These are phyloP conservation scores for Melanchra persicariae DNA, from an alignment of 2,888 invertebrate species.

Conservation along the genomic window DNA sequence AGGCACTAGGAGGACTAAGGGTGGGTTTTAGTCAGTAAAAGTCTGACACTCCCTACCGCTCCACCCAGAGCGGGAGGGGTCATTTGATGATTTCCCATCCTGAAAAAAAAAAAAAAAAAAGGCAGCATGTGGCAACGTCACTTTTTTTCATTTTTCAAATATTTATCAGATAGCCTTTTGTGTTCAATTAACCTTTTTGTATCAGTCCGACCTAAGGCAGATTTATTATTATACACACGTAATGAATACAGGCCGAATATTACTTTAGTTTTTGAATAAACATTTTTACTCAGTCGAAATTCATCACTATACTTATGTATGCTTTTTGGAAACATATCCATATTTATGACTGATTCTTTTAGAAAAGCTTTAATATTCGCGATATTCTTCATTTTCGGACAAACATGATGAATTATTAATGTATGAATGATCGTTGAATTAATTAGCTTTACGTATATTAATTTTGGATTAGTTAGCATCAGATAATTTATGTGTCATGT, in stretches of 20 bases:
- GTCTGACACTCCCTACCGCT: too few species aligned
- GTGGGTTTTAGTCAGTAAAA: too few species aligned
- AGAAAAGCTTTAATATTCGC: background rate
- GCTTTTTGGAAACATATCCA: constrained; percentile 18
- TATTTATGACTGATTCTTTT: constrained; percentile 25
- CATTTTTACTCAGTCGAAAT: constrained; percentile 28
- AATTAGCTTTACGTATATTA: background rate
- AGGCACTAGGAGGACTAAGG: too few species aligned
- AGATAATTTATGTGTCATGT: background rate
- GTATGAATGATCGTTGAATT: constrained; percentile 4
- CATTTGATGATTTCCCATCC: too few species aligned
- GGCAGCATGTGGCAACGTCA: too few species aligned
- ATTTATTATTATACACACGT: background rate
- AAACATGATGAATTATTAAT: constrained; percentile 32
- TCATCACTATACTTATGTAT: constrained; percentile 19
- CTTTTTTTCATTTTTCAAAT: too few species aligned
- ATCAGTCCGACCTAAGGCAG: background rate
- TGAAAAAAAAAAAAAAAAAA: too few species aligned
- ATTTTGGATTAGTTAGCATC: background rate
- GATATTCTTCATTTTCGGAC: constrained; percentile 17
- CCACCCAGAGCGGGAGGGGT: too few species aligned
- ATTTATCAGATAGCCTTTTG: too few species aligned
- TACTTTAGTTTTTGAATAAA: constrained; percentile 35
- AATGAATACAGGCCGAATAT: background rate
- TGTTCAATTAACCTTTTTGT: background rate